phyloP scores from a whole-genome alignment of 1,140 invertebrate species.

The Antheraea pernyi region DNA sequence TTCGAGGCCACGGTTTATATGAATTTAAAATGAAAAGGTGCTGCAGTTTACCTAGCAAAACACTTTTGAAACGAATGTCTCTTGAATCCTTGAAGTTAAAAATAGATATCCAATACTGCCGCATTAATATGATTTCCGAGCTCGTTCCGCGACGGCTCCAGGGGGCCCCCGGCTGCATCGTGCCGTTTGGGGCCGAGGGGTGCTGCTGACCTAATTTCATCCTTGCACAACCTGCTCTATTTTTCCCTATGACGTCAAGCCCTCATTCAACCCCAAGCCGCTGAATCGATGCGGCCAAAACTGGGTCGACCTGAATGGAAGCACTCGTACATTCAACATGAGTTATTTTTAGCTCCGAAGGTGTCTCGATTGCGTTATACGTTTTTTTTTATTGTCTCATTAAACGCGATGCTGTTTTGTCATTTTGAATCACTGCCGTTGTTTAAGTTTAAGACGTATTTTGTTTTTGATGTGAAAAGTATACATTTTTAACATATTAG shows the following conservation, averaged over 20 bases:
- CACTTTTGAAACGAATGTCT: neutral
- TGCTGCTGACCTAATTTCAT: conserved; percentile 52
- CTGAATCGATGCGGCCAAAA: conserved; percentile 67
- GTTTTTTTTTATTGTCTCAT: neutral
- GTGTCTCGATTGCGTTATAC: conserved; percentile 19
- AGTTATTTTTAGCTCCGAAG: conserved; percentile 55
- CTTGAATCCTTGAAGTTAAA: neutral
- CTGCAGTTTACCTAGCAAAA: neutral
- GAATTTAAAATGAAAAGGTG: neutral
- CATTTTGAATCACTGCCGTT: neutral
- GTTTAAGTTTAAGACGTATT: neutral
- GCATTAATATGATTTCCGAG: too few species aligned
- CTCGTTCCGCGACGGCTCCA: conserved; percentile 14
- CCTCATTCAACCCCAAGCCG: conserved; percentile 62
- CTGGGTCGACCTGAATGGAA: conserved; percentile 69
- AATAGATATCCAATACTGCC: conserved; percentile 1
- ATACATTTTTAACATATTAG: too few species aligned
- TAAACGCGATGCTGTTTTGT: neutral
- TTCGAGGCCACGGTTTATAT: neutral
- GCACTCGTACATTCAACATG: conserved; percentile 53
- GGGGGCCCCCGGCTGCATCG: conserved; percentile 26
- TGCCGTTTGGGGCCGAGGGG: conserved; percentile 28
- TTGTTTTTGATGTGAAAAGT: neutral
- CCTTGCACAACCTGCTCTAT: conserved; percentile 64
- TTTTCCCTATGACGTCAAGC: conserved; percentile 67